Conservation (phyloP, 2,888 invertebrate genomes). For the Drosophila pullipes region DNA sequence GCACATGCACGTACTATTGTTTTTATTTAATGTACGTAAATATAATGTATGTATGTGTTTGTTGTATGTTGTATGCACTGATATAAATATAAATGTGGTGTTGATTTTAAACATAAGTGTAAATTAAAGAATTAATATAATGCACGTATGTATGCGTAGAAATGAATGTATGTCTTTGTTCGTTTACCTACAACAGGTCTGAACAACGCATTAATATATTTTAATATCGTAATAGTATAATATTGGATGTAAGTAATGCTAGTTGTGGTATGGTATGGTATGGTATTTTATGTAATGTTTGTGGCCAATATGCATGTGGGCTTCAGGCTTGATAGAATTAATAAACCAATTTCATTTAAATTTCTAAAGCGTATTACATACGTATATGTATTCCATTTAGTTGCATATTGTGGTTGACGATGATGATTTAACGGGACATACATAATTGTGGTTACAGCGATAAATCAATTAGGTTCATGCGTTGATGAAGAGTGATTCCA, state of each 20-base stretch:
- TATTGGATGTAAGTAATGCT: slow-evolving; percentile 43
- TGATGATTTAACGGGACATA: slow-evolving; percentile 18
- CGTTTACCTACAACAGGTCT: slow-evolving; percentile 44
- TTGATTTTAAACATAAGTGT: slow-evolving; percentile 36
- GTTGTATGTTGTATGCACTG: slow-evolving; percentile 37
- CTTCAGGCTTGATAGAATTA: slow-evolving; percentile 19
- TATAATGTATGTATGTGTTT: slow-evolving; percentile 55
- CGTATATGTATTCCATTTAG: slow-evolving; percentile 33
- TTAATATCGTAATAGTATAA: slow-evolving; percentile 53
- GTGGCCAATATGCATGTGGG: slow-evolving; percentile 24
- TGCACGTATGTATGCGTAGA: slow-evolving; percentile 42
- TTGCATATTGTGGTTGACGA: slow-evolving; percentile 29
- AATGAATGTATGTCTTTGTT: slow-evolving; percentile 51
- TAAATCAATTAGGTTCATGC: slow-evolving; percentile 30
- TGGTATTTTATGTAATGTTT: slow-evolving; percentile 31
- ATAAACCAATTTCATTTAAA: slow-evolving; percentile 20
- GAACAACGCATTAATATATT: slow-evolving; percentile 45
- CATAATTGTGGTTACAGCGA: slow-evolving; percentile 43
- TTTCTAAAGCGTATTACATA: slow-evolving; percentile 26
- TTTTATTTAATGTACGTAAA: slow-evolving; percentile 51
- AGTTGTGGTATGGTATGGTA: slow-evolving; percentile 25
- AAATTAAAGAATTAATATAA: slow-evolving; percentile 43
- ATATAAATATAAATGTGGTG: slow-evolving; percentile 60
- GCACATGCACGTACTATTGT: slow-evolving; percentile 58
- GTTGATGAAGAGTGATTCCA: slow-evolving; percentile 37